These are phyloP conservation scores for Chamaetylas fuelleborni DNA, from an alignment of 2,113 vertebrate species.

Conservation along the genomic window DNA sequence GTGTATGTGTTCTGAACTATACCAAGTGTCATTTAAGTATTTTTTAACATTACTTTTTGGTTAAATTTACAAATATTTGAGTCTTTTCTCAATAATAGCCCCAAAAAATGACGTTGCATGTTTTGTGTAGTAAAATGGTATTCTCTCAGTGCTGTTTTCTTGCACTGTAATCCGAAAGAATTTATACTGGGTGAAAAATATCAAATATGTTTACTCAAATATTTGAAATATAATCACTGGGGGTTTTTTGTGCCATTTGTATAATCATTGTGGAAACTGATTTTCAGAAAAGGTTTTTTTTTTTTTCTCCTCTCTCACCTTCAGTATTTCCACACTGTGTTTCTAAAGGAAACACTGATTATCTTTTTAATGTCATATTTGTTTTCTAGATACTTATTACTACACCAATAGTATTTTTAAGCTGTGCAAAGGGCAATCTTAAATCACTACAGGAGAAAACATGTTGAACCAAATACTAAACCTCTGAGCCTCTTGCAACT, in stretches of 20 bases:
- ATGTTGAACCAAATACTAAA: not conserved
- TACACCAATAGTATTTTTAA: not conserved
- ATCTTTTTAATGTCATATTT: not conserved
- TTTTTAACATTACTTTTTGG: not conserved
- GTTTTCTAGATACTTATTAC: not conserved
- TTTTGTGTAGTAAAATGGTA: not conserved
- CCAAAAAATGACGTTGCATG: not conserved
- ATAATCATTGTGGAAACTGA: not conserved
- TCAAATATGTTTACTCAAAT: not conserved
- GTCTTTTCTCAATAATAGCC: not conserved
- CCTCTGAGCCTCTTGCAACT: conserved; percentile 34
- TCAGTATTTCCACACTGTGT: not conserved
- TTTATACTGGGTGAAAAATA: not conserved
- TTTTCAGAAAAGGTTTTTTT: not conserved
- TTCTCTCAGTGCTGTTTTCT: not conserved
- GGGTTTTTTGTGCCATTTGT: not conserved
- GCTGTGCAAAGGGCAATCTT: not conserved
- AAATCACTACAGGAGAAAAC: not conserved
- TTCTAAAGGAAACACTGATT: not conserved
- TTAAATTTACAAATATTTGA: not conserved
- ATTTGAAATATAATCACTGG: not conserved
- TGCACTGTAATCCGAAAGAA: not conserved
- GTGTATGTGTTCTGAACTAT: not conserved
- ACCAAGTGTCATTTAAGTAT: not conserved
- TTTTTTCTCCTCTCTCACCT: not conserved